phyloP scores from a whole-genome alignment of 2,113 vertebrate species.

The Carassius auratus region DNA sequence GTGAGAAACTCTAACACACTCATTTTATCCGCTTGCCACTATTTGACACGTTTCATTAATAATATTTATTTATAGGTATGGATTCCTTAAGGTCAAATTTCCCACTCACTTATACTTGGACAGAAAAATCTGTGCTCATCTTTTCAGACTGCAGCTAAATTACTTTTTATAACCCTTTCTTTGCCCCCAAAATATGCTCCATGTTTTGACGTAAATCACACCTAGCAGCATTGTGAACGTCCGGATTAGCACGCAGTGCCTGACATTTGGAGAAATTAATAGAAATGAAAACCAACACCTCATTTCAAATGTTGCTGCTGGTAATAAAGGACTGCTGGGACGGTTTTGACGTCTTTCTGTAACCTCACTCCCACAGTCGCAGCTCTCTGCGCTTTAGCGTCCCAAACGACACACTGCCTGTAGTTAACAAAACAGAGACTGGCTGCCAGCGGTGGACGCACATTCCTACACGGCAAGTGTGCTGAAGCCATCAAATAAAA shows the following conservation, averaged over 20 bases:
- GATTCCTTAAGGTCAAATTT: constrained; percentile 39
- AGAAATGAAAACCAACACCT: constrained; percentile 76
- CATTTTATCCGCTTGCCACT: not conserved
- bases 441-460: constrained; percentile 55
- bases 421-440: constrained; percentile 73
- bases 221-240: constrained; percentile 66
- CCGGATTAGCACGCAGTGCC: constrained; percentile 51
- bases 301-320: constrained; percentile 74
- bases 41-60: constrained; percentile 7
- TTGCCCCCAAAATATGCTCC: constrained; percentile 41
- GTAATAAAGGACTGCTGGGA: constrained; percentile 71
- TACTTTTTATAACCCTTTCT: constrained; percentile 61
- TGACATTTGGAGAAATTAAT: constrained; percentile 76
- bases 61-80: constrained; percentile 38
- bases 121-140: constrained; percentile 51
- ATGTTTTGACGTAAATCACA: constrained; percentile 70
- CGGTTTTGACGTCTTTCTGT: constrained; percentile 52
- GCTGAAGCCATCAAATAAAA: constrained; percentile 55
- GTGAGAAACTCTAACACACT: constrained; percentile 14
- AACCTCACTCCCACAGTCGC: constrained; percentile 47
- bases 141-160: constrained; percentile 43
- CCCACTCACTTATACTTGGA: constrained; percentile 25
- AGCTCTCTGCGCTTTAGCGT: constrained; percentile 63
- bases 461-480: constrained; percentile 57
- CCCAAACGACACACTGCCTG: constrained; percentile 58